These are phyloP conservation scores for Branchipolynoe longqiensis DNA, from an alignment of 2,888 invertebrate species.

Conservation along the genomic window DNA sequence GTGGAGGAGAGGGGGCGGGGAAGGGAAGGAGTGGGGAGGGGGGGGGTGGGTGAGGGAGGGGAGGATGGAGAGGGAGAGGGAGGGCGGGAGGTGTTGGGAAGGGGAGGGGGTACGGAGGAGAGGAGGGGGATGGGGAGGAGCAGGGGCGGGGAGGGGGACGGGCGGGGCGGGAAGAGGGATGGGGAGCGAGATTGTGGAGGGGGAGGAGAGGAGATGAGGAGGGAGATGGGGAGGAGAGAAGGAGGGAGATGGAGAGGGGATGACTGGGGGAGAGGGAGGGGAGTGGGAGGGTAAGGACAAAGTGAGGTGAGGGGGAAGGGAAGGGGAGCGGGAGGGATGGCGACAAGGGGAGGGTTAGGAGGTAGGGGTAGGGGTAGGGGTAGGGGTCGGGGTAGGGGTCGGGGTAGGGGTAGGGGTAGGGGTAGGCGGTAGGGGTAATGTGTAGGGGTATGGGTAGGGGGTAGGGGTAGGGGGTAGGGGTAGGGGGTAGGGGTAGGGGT, in stretches of 20 bases:
- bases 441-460: too few relatives aligned
- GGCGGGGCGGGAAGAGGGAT: not conserved
- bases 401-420: not conserved
- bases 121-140: not conserved
- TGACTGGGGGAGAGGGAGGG: not conserved
- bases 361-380: not conserved
- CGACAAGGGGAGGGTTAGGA: not conserved
- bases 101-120: not conserved
- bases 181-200: not conserved
- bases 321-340: not conserved
- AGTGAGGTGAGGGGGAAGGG: not conserved
- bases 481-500: too few relatives aligned
- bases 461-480: too few relatives aligned
- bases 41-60: not conserved
- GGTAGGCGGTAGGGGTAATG: too few relatives aligned
- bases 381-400: not conserved
- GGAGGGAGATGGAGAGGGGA: not conserved
- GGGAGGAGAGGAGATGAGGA: not conserved
- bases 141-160: too few relatives aligned
- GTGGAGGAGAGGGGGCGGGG: not conserved
- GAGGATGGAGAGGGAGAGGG: not conserved
- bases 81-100: not conserved
- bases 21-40: not conserved
- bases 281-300: not conserved
- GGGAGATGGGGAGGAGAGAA: not conserved